Percentiles rank a stretch among this genome's conserved stretches.
phyloP scores from a whole-genome alignment of 1,140 invertebrate species.

The Lineus longissimus region DNA sequence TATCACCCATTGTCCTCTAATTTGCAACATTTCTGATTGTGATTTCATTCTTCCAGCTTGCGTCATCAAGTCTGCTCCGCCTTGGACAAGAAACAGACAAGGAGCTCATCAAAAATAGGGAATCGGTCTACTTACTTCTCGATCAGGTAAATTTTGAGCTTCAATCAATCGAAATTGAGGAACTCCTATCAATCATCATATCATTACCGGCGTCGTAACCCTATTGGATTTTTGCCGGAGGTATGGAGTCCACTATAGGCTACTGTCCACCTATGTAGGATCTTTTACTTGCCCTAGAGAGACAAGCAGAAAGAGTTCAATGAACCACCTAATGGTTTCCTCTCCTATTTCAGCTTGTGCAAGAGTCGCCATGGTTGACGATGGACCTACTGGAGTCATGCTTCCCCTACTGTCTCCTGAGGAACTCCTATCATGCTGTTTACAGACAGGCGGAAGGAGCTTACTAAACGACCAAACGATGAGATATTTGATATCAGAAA shows the following conservation, averaged over 20 bases:
- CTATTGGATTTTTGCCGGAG: too few relatives aligned
- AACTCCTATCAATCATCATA: too few relatives aligned
- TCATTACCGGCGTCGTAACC: too few relatives aligned
- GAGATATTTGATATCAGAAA: too few relatives aligned
- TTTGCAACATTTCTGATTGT: too few relatives aligned
- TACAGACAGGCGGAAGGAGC: slow-evolving; percentile 27
- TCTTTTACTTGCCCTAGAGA: too few relatives aligned
- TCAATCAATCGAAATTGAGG: too few relatives aligned
- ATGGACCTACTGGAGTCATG: slow-evolving; percentile 98
- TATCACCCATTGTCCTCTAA: background rate
- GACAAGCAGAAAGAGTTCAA: too few relatives aligned
- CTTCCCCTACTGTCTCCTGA: slow-evolving; percentile 93
- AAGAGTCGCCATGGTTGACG: slow-evolving; percentile 94
- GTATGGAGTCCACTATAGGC: too few relatives aligned
- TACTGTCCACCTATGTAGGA: too few relatives aligned
- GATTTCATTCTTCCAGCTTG: slow-evolving; percentile 60
- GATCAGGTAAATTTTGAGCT: slow-evolving; percentile 62
- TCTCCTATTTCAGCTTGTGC: slow-evolving; percentile 72
- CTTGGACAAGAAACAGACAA: slow-evolving; percentile 94
- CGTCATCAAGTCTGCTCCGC: slow-evolving; percentile 89
- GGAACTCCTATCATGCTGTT: slow-evolving; percentile 80
- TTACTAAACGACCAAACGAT: too few relatives aligned
- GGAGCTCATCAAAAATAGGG: slow-evolving; percentile 86
- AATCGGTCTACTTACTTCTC: slow-evolving; percentile 91
- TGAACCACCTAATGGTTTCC: background rate